Percentiles rank a stretch among this genome's conserved stretches.
Conservation (phyloP, 2,113 vertebrate genomes). For the Etheostoma cragini region DNA sequence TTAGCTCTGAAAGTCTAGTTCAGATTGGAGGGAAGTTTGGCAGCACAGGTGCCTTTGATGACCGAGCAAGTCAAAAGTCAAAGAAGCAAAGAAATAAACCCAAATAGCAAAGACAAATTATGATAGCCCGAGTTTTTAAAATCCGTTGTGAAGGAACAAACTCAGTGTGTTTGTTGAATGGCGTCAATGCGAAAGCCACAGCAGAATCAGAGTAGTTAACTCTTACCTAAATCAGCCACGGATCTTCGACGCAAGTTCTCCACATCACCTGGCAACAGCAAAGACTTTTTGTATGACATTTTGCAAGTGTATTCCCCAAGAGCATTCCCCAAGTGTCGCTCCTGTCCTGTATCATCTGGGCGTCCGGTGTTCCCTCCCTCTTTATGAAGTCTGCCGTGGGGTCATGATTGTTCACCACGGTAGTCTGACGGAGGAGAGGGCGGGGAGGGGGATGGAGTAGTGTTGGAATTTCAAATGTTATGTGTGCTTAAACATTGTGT, state of each 20-base stretch:
- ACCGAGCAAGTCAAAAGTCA: not conserved
- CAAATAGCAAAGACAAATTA: not conserved
- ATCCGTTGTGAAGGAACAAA: too few relatives aligned
- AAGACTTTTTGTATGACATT: constrained; percentile 57
- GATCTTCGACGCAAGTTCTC: constrained; percentile 63
- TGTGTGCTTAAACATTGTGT: too few relatives aligned
- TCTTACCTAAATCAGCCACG: constrained; percentile 64
- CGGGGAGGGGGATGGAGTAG: not conserved
- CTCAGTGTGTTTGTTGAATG: not conserved
- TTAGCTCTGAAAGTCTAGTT: not conserved
- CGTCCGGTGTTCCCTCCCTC: not conserved
- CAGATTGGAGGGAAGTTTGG: not conserved
- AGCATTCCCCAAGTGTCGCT: not conserved
- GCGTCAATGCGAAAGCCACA: too few relatives aligned
- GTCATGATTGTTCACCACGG: not conserved
- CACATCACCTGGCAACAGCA: constrained; percentile 12
- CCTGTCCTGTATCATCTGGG: not conserved
- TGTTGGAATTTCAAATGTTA: too few relatives aligned
- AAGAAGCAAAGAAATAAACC: not conserved
- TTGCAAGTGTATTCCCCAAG: not conserved
- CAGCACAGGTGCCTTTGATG: constrained; percentile 50
- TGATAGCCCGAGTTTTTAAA: not conserved
- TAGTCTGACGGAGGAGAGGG: not conserved
- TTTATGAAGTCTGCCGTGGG: constrained; percentile 1
- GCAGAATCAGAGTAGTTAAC: not conserved